Evolutionary conservation across 2,888 invertebrate genomes (phyloP), one percentile per base, ranked within the genome.

Genomic region (Hoplodrina blanda): DNA sequence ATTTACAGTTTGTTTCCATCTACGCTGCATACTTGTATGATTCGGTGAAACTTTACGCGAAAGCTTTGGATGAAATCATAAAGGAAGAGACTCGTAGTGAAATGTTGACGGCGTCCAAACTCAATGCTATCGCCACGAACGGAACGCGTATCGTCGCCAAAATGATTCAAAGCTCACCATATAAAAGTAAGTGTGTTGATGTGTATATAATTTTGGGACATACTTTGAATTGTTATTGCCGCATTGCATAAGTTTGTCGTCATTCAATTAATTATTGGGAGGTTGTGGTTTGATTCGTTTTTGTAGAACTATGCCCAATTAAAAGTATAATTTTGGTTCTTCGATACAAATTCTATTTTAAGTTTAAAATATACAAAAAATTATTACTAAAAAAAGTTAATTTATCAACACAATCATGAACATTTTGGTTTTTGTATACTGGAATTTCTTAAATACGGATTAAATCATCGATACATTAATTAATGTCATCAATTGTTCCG

Each of bases 11-110:
- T 91, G 98, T 99, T 56, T 98, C 98, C 53, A 98, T 99, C 83
- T 98, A 98, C 91, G 99, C 99, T 70, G 99, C 98, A 55, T 99
- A 99, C 93, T 96, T 99, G 81, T 99, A 99, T 93, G 99, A 99
- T 95, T 98, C 99, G 1, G 98, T 99, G 52, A 97, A 97, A 91
- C 96, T 99, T 46, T 99, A 99, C 91, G 99, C 99, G 30, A 97
- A 96, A 82, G 99, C 99, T 1, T 95, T 99, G 82, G 97, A 98
- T 87, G 96, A 97, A 85, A 95, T 98, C 56, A 94, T 99, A 69
- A 95, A 97, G 75, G 95, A 96, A 84, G 96, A 96, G 65, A 94
- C 93, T 33, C 80, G 94, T 44, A 91, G 88, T 49, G 93, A 93
- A 71, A 85, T 92, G 55, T 88, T 97, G 61, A 97, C 97, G 53